Percentiles rank a stretch among this genome's conserved stretches.
Conservation (phyloP, 37 sponge, comb jelly and placozoan species). For the Aphrocallistes beatrix region DNA sequence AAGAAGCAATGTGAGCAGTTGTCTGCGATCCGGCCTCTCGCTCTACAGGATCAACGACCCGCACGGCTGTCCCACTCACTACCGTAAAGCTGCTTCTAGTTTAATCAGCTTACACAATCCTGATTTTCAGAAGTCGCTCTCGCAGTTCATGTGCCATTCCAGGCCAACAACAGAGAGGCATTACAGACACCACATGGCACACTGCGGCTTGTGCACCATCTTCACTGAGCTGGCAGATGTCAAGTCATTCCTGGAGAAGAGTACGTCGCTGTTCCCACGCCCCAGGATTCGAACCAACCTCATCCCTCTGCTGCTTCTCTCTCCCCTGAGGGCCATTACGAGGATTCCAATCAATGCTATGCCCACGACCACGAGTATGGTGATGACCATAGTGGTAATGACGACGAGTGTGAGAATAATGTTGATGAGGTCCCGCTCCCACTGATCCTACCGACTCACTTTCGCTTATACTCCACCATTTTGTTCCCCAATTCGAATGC, state of each 20-base stretch:
- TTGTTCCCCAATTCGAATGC: not conserved
- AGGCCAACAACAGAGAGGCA: not conserved
- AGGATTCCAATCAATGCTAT: too few relatives aligned
- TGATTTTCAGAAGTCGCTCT: not conserved
- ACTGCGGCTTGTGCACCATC: not conserved
- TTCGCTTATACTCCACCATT: too few relatives aligned
- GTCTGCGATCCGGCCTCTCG: not conserved
- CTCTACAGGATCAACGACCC: not conserved
- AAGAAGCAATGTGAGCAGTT: not conserved
- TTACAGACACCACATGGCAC: not conserved
- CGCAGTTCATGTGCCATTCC: not conserved
- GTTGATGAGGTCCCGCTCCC: too few relatives aligned
- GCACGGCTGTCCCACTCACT: not conserved
- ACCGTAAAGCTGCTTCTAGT: not conserved
- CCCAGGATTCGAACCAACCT: not conserved
- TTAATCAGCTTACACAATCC: not conserved
- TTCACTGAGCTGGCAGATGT: not conserved
- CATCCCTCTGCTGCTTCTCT: not conserved
- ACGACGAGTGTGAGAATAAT: too few relatives aligned
- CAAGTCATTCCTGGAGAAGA: not conserved
- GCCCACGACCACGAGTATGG: not conserved
- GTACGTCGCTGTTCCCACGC: not conserved
- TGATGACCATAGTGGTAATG: too few relatives aligned
- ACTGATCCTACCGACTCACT: too few relatives aligned
- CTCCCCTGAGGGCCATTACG: too few relatives aligned